Conservation (phyloP, 2,888 invertebrate species). For the Dasypolia templi region DNA sequence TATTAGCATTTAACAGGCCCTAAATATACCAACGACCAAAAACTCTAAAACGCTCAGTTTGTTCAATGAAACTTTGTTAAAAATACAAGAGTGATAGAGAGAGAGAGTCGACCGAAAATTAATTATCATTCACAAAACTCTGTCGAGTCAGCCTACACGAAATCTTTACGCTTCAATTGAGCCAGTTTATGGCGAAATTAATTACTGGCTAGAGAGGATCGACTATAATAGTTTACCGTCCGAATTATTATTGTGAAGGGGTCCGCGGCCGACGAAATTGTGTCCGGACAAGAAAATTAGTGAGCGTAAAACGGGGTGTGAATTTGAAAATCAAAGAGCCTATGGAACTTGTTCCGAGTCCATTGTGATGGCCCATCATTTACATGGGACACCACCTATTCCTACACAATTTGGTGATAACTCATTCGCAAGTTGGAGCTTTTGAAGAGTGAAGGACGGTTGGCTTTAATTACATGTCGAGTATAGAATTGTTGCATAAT, state of each 20-base stretch:
- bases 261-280: constrained; percentile 82
- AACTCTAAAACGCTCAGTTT: constrained; percentile 67
- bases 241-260: constrained; percentile 89
- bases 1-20: constrained; percentile 39
- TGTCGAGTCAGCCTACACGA: constrained; percentile 84
- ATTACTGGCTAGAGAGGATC: constrained; percentile 89
- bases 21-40: constrained; percentile 47
- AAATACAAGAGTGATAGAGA: constrained; percentile 76
- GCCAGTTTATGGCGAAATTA: constrained; percentile 89
- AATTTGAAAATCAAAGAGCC: constrained; percentile 89
- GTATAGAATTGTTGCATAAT: constrained; percentile 59
- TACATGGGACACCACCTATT: constrained; percentile 87
- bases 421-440: constrained; percentile 77
- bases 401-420: constrained; percentile 80
- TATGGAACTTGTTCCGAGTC: constrained; percentile 83
- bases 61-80: constrained; percentile 75
- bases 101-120: constrained; percentile 78
- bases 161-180: constrained; percentile 90
- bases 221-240: constrained; percentile 89
- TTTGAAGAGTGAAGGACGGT: constrained; percentile 71
- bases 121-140: constrained; percentile 86
- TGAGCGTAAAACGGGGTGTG: constrained; percentile 90
- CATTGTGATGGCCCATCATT: constrained; percentile 87
- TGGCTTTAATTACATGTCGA: constrained; percentile 65
- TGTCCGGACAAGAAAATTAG: constrained; percentile 91